phyloP scores from a whole-genome alignment of 2,888 invertebrate species.

The Oligia strigilis region DNA sequence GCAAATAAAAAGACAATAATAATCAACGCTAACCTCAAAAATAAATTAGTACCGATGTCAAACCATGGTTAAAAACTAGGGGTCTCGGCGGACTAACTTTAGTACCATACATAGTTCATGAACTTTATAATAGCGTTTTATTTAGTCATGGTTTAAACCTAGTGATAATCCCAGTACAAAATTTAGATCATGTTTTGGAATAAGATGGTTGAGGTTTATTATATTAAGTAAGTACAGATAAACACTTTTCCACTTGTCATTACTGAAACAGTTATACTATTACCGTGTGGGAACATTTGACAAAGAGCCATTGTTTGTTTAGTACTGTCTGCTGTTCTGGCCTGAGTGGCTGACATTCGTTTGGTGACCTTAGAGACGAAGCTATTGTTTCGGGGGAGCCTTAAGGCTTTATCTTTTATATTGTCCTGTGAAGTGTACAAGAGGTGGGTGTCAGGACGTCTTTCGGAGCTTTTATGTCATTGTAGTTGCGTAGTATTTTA shows the following conservation, averaged over 20 bases:
- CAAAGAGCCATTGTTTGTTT: conserved; percentile 75
- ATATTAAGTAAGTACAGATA: neutral
- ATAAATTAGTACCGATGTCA: no score
- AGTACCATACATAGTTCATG: no score
- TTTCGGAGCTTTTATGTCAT: neutral
- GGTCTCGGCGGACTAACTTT: no score
- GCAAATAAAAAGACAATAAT: no score
- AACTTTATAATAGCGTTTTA: no score
- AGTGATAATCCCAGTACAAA: no score
- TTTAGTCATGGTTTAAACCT: no score
- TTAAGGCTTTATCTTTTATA: conserved; percentile 42
- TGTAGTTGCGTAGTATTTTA: neutral
- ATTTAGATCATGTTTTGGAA: no score
- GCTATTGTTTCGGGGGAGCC: conserved; percentile 54
- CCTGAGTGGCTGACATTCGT: conserved; percentile 61
- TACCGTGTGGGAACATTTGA: conserved; percentile 71
- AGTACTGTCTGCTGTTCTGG: conserved; percentile 55
- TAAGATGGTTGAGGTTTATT: no score
- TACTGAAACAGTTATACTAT: conserved; percentile 67
- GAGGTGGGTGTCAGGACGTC: neutral
- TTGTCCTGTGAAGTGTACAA: conserved; percentile 26
- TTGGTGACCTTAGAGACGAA: conserved; percentile 51
- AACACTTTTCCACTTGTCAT: conserved; percentile 55
- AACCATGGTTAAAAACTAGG: no score
- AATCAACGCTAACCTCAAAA: no score